Conservation (phyloP, 2,797 vertebrate species). For the Chelidonichthys spinosus region DNA sequence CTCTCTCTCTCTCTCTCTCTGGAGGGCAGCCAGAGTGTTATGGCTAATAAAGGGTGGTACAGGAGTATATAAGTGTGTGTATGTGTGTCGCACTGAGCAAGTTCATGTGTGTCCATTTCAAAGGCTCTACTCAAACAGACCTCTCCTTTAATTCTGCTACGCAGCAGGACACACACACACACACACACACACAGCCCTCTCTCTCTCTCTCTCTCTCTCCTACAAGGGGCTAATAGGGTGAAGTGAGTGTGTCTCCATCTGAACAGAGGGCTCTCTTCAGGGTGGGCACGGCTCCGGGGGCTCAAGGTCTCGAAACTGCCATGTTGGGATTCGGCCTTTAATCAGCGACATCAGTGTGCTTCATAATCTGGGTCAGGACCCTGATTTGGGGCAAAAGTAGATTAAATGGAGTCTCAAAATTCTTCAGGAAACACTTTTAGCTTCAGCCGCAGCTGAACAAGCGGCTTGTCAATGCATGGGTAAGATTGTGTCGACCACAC, state of each 20-base stretch:
- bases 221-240: constrained; percentile 66
- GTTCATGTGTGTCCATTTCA: constrained; percentile 82
- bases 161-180: constrained; percentile 69
- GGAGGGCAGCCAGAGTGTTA: constrained; percentile 72
- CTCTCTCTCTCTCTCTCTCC: constrained; percentile 27
- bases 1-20: constrained; percentile 17
- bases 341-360: constrained; percentile 60
- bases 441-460: constrained; percentile 34
- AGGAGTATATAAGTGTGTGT: constrained; percentile 56
- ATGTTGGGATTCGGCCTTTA: constrained; percentile 60
- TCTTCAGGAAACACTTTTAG: constrained; percentile 34
- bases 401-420: constrained; percentile 52
- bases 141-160: constrained; percentile 83
- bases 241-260: constrained; percentile 61
- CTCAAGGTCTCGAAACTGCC: constrained; percentile 48
- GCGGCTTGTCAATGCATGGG: not conserved
- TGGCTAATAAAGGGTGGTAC: constrained; percentile 68
- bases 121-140: constrained; percentile 86
- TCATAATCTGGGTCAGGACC: constrained; percentile 71
- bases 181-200: constrained; percentile 18
- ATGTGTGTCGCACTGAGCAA: constrained; percentile 40
- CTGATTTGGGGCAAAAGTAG: constrained; percentile 63
- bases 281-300: constrained; percentile 24
- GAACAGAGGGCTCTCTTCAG: constrained; percentile 69
- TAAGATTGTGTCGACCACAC: not conserved